Evolutionary conservation across 2,888 invertebrate species (phyloP).

Genomic region (Pterobdella sp.): DNA sequence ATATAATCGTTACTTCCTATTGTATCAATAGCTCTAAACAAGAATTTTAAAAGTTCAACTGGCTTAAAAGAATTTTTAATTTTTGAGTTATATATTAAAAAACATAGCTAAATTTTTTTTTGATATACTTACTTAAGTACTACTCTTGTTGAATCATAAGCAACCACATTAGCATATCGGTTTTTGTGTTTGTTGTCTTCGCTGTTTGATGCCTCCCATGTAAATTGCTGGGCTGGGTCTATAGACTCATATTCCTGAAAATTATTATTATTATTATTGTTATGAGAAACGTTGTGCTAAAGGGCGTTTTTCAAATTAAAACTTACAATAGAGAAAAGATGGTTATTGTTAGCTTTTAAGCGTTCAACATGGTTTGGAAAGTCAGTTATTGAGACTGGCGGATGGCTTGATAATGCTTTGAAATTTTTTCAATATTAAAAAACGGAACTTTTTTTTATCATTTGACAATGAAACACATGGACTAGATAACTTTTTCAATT

Average conservation of each 20-base stretch:
- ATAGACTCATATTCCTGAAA: conserved; percentile 93
- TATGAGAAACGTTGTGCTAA: not conserved
- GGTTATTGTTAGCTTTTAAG: conserved; percentile 87
- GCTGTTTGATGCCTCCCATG: conserved; percentile 97
- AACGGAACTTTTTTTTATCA: not conserved
- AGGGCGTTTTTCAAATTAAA: not conserved
- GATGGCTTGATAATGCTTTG: conserved; percentile 60
- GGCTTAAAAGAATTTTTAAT: not conserved
- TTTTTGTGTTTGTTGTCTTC: conserved; percentile 97
- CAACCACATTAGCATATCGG: conserved; percentile 96
- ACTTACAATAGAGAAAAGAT: conserved; percentile 80
- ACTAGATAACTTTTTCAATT: no score
- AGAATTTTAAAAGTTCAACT: not conserved
- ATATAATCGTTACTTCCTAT: conserved; percentile 91
- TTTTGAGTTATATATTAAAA: not conserved
- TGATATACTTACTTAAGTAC: conserved; percentile 11
- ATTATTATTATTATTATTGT: conserved; percentile 61
- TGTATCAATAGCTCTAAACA: conserved; percentile 61
- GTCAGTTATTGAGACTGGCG: conserved; percentile 88
- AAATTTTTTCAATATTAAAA: conserved; percentile 45
- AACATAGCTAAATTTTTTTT: not conserved
- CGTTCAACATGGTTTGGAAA: conserved; percentile 88
- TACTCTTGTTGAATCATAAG: conserved; percentile 79
- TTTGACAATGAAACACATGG: no score
- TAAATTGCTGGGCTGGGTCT: conserved; percentile 97